Base-by-base conservation (phyloP, 2,113 vertebrate species). In the Cynocephalus volans region DNA sequence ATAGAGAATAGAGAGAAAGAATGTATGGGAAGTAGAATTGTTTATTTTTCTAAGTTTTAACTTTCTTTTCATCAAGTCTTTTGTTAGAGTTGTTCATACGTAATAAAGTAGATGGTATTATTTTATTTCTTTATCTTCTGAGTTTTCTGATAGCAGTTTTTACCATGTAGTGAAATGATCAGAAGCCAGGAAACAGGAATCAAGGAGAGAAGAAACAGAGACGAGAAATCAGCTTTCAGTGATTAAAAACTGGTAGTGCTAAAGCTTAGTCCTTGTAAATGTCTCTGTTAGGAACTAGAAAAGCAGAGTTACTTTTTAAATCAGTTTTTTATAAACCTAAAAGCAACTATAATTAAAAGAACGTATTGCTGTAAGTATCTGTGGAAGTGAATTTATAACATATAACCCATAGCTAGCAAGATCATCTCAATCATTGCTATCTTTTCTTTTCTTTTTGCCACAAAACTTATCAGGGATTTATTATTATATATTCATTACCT, bases 1-100 rank as follows among this genome's bases (percentile, higher is more conserved):
- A 13, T n/a, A 94, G 67, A 90, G 33, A 81, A 81, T 86, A n/a
- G 54, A n/a, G 36, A 73, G 36, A 56, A 91, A 23, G 41, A 87
- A 91, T 60, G 54, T 13, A 62, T n/a, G 48, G 41, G 6, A 83
- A 91, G 24, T 82, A 88, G 41, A 82, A 75, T 48, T 87, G 77
- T 85, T 90, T 87, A 87, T 60, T 90, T 77, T 90, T 93, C 54
- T 80, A 36, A 84, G 21, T 62, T 77, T 96, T 77, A 69, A 33
- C 52, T 88, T 82, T 70, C 85, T 85, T 89, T 69, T 52, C 31
- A 41, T 58, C 26, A 52, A 11, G 67, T 85, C 31, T 94, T 90
- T 85, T 90, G 26, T 89, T 93, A 96, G 45, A 95, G 70, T 79
- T 77, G 62, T 69, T 91, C 54, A 48, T 72, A 23, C 79, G 45